These are phyloP conservation scores for Bufo bufo DNA, from an alignment of 2,113 vertebrate species.

Conservation along the genomic window DNA sequence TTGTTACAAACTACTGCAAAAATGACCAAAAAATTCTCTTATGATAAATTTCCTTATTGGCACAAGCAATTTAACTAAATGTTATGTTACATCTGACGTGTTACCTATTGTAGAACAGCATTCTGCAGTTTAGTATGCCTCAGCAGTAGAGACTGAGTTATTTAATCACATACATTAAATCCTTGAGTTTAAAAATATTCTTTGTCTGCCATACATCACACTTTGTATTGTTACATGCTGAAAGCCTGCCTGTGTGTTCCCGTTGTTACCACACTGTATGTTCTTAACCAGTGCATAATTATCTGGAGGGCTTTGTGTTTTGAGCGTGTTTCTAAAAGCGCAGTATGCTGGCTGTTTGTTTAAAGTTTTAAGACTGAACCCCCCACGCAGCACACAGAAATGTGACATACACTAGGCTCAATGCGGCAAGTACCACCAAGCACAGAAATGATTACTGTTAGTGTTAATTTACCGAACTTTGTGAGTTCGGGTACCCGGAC, in stretches of 20 bases:
- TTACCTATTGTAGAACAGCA: neutral
- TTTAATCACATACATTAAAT: slow-evolving; percentile 34
- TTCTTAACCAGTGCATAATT: slow-evolving; percentile 45
- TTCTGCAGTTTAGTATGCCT: neutral
- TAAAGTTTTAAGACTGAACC: neutral
- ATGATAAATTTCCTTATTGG: too few relatives aligned
- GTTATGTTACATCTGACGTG: neutral
- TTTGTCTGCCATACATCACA: slow-evolving; percentile 9
- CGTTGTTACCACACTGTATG: neutral
- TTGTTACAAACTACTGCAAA: too few relatives aligned
- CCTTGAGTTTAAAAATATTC: neutral
- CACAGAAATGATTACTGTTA: neutral
- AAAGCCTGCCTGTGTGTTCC: neutral
- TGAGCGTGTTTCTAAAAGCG: neutral
- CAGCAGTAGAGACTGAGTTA: neutral
- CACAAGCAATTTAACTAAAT: neutral
- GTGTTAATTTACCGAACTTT: too few relatives aligned
- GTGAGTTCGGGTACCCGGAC: too few relatives aligned
- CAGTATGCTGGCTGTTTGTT: slow-evolving; percentile 23
- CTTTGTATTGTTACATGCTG: slow-evolving; percentile 17
- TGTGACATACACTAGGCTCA: neutral
- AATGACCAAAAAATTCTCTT: too few relatives aligned
- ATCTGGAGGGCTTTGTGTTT: slow-evolving; percentile 50
- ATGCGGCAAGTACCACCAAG: neutral
- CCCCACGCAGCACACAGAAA: slow-evolving; percentile 3